Evolutionary conservation across 2,113 vertebrate genomes (phyloP), one percentile per base, ranked within the genome.

Genomic region (Mionectes macconnelli): DNA sequence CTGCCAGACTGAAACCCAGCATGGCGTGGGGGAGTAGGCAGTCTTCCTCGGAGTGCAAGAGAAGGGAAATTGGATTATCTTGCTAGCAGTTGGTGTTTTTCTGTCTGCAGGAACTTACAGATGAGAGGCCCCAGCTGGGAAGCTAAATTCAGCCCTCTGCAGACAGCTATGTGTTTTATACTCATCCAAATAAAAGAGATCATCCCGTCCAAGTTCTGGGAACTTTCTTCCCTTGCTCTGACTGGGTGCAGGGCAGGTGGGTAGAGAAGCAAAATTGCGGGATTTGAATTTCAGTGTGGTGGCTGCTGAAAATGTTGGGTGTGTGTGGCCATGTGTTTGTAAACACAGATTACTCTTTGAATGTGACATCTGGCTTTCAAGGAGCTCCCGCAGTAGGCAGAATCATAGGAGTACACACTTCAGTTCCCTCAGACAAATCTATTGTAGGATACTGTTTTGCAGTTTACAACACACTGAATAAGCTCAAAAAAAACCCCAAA

Each of bases 31-130:
- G 56, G 96, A 79, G 70, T 28, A 96, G 94, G 87, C 92, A 83
- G 37, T 31, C 82, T 90, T 92, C 82, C 94, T 94, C 91, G 22
- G 81, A 94, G 84, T 24, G 25, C 33, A 4, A 94, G 89, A 91
- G 92, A 95, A 94, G 96, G 94, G 98, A 98, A 98, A 98, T 96
- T 97, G 97, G 97, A 98, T 98, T 98, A 97, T 97, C 94, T 97
- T 97, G 94, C 94, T 94, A 92, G 96, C 95, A 95, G 95, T 98
- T 97, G 96, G 94, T 97, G 94, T 92, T 98, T 97, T 97, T 92
- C 96, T 96, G 42, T 94, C 79, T 68, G 53, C 93, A 93, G 93
- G 87, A 93, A 89, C 10, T 95, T 95, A 91, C 60, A 93, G 66
- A 94, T 69, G 87, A 97, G 97, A 95, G 89, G 57, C 93, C 91